A percentile compares a stretch with the other conserved stretches of the same genome.
Evolutionary conservation across 1,140 invertebrate species (phyloP).

Genomic region (Pseudomyrmex flavicornis): DNA sequence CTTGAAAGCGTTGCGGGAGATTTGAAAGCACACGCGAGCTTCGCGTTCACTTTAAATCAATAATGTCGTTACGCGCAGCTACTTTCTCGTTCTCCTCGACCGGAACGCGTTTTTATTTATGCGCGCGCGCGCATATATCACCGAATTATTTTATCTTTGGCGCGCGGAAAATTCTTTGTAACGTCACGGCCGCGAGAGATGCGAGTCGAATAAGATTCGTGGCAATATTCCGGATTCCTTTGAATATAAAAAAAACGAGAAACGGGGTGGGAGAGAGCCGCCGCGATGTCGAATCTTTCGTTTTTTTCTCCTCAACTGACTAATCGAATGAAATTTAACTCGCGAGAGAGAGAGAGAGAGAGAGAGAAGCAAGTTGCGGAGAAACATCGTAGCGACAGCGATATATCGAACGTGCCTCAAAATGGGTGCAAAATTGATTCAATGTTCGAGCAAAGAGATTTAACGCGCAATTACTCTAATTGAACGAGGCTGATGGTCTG

Average conservation of each 20-base stretch:
- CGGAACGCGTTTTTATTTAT: neutral
- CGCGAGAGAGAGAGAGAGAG: neutral
- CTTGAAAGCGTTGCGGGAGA: neutral
- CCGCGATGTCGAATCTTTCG: neutral
- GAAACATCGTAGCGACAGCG: conserved; percentile 39
- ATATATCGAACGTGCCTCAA: conserved; percentile 41
- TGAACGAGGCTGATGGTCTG: conserved; percentile 65
- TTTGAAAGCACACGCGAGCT: conserved; percentile 18
- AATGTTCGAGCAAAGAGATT: conserved; percentile 70
- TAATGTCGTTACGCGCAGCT: conserved; percentile 22
- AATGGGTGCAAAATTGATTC: conserved; percentile 74
- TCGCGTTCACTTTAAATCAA: conserved; percentile 30
- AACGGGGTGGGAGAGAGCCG: neutral
- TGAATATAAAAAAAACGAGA: neutral
- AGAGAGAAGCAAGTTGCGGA: conserved; percentile 21
- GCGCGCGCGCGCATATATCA: too few relatives aligned
- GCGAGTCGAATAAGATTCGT: neutral
- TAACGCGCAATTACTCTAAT: conserved; percentile 80
- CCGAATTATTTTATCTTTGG: conserved; percentile 25
- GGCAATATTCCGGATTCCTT: neutral
- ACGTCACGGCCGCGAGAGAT: neutral
- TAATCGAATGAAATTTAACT: conserved; percentile 35
- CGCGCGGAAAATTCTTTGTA: neutral
- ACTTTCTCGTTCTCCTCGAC: conserved; percentile 5
- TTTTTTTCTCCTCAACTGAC: conserved; percentile 22